Conservation (phyloP, 2,888 invertebrate species). For the Sarcophaga caerulescens region DNA sequence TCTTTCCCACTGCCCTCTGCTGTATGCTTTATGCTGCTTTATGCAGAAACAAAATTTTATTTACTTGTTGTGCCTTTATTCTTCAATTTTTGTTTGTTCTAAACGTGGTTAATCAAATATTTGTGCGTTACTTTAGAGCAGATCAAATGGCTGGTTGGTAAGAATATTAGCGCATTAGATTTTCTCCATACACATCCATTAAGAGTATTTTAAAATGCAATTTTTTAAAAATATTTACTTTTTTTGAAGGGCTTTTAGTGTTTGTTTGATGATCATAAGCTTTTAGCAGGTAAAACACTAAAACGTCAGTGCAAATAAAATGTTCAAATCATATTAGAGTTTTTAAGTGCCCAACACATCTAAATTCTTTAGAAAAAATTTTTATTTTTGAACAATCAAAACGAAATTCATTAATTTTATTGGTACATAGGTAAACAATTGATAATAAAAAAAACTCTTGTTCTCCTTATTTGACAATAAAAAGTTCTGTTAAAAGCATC, state of each 20-base stretch:
- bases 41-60: neutral
- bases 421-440: too few species aligned
- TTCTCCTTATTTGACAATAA: too few species aligned
- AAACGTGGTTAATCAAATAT: conserved; percentile 62
- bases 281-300: neutral
- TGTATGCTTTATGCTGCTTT: neutral
- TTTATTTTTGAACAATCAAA: neutral
- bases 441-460: too few species aligned
- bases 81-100: conserved; percentile 30
- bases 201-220: too few species aligned
- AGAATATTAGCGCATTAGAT: neutral
- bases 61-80: neutral
- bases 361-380: neutral
- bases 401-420: neutral
- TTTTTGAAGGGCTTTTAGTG: neutral
- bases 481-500: too few species aligned
- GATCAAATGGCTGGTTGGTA: conserved; percentile 35
- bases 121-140: conserved; percentile 50
- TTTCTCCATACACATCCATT: too few species aligned
- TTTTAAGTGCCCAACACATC: neutral
- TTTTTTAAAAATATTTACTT: too few species aligned
- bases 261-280: conserved; percentile 11
- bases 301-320: neutral
- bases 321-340: neutral
- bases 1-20: neutral